Evolutionary conservation across 2,888 invertebrate genomes (phyloP), one percentile per base, ranked within the genome.

Genomic region (Carpatolechia fugitivella): DNA sequence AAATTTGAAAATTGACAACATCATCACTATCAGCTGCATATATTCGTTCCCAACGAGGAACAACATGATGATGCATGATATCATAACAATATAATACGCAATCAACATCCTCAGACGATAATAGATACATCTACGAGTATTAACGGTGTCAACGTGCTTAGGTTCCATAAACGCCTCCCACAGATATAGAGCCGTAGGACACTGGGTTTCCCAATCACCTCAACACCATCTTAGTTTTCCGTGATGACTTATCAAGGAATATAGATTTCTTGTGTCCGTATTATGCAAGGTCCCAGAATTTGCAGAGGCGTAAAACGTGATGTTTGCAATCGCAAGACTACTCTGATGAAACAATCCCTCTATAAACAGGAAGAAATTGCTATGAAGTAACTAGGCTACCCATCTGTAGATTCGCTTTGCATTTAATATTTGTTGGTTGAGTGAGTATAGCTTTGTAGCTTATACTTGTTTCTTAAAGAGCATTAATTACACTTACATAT

Each of bases 151-250:
- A 62, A 67, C 70, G 69, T 72, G 71, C 60, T 64, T 52, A 31
- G 69, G 64, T 56, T 68, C 54, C 60, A 57, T 62, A 72, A 65
- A 58, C 20, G 41, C 41, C 54, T 30, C 57, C 57, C 46, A 56
- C 56, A 41, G 4, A 60, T 24, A 24, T 24, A 24, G 24, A 24
- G 24, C 24, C 69, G 66, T 69, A 63, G 71, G 65, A 69, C 78
- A 69, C 59, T 65, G 82, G 83, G 64, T 87, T 88, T 87, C 82
- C 86, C 85, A 81, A 84, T 65, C 64, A 56, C 65, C 61, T 60
- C 65, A 64, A 56, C 58, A 61, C 66, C 70, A 72, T 71, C 68
- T 68, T 64, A 68, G 65, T 63, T 69, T 75, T 82, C 78, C 73
- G 75, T 18, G 14, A 44, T 18, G 41, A 29, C 24, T 44, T 44